Conservation (phyloP, 2,888 invertebrate species). For the Bursaphelenchus okinawaensis region DNA sequence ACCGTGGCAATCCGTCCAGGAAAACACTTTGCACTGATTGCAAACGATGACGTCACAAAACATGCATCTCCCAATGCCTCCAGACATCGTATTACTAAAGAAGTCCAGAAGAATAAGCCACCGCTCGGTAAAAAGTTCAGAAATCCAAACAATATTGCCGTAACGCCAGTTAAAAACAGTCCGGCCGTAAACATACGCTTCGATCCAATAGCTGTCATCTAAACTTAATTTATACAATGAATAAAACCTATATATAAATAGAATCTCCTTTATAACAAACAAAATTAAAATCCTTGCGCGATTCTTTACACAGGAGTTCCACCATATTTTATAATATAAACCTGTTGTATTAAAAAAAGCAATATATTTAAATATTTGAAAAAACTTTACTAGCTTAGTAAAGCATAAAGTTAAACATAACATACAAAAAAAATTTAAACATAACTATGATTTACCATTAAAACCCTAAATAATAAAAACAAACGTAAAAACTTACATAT, state of each 20-base stretch:
- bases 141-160: conserved; percentile 73
- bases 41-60: conserved; percentile 59
- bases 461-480: no score
- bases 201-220: conserved; percentile 73
- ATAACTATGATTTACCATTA: no score
- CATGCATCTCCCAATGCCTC: conserved; percentile 57
- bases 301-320: no score
- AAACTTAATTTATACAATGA: conserved; percentile 9
- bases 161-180: conserved; percentile 75
- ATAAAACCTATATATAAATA: no score
- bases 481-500: conserved; percentile 41
- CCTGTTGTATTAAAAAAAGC: no score
- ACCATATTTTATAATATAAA: no score
- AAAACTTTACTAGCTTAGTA: no score
- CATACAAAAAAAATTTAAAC: no score
- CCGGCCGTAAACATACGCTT: conserved; percentile 76
- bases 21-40: conserved; percentile 60
- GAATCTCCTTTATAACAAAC: no score
- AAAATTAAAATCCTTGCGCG: no score
- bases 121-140: conserved; percentile 55
- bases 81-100: conserved; percentile 46
- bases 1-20: conserved; percentile 59
- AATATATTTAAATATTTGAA: no score
- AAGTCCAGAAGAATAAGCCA: conserved; percentile 48
- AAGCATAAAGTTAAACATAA: no score